These are phyloP conservation scores for Morphnarchus princeps DNA, from an alignment of 2,113 vertebrate species.

Conservation along the genomic window DNA sequence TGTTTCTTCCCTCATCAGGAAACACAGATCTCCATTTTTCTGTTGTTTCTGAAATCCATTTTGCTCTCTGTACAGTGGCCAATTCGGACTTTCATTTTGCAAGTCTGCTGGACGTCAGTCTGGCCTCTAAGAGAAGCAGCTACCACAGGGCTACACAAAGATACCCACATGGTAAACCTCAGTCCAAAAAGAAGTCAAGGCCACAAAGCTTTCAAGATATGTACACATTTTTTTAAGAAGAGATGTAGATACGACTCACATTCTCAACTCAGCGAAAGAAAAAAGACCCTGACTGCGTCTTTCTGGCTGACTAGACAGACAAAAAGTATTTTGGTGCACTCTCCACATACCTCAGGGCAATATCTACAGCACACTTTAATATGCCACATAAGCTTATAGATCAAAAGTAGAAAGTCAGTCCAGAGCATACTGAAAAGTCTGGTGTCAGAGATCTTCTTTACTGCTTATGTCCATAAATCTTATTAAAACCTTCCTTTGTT, in stretches of 20 bases:
- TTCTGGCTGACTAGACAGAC: not conserved
- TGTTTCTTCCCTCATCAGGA: not conserved
- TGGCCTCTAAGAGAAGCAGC: not conserved
- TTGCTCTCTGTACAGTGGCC: not conserved
- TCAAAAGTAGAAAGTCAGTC: not conserved
- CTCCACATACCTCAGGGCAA: not conserved
- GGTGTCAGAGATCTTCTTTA: not conserved
- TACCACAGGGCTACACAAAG: not conserved
- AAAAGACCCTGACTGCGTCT: too few relatives aligned
- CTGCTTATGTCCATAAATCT: not conserved
- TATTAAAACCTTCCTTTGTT: not conserved
- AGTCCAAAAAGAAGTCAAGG: not conserved
- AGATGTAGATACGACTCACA: not conserved
- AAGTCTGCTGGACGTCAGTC: not conserved
- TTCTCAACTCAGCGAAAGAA: not conserved
- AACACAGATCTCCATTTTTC: not conserved
- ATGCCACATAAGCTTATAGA: not conserved
- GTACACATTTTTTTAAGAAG: not conserved
- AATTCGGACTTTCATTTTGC: too few relatives aligned
- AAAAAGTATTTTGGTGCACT: not conserved
- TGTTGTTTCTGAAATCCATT: not conserved
- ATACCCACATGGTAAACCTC: not conserved
- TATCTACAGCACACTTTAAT: not conserved
- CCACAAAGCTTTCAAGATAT: not conserved
- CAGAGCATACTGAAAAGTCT: not conserved